Percentiles rank a stretch among this genome's conserved stretches.
Conservation (phyloP, 1,140 invertebrate species). For the Wasmannia auropunctata region DNA sequence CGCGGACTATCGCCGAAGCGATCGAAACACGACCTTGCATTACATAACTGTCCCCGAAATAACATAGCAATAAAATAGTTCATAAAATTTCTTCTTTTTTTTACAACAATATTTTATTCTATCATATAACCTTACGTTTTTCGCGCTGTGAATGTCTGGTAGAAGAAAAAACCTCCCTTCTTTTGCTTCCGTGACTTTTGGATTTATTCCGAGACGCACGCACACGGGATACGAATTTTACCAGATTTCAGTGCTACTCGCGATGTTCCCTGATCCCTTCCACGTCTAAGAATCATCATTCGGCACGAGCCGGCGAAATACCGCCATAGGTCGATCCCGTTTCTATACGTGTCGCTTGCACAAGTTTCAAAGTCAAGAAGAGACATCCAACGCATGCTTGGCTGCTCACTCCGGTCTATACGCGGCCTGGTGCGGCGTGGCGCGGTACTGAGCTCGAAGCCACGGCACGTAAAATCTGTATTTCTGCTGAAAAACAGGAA, state of each 20-base stretch:
- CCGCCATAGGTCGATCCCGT: neutral
- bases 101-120: neutral
- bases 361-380: constrained; percentile 28
- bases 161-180: neutral
- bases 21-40: constrained; percentile 19
- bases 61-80: neutral
- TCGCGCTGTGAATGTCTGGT: neutral
- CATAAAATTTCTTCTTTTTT: too few species aligned
- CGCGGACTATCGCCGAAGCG: neutral
- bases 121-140: neutral
- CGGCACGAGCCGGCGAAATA: constrained; percentile 11
- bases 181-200: neutral
- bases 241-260: neutral
- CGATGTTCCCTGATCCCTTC: constrained; percentile 15
- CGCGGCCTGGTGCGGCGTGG: neutral
- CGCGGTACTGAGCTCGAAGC: constrained; percentile 36
- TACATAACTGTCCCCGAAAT: constrained; percentile 20
- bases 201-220: neutral
- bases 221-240: neutral
- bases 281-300: constrained; percentile 12
- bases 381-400: constrained; percentile 34
- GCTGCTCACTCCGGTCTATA: constrained; percentile 22
- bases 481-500: constrained; percentile 36
- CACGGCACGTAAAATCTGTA: constrained; percentile 51
- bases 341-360: neutral